Percentiles rank a stretch among this genome's conserved stretches.
These are phyloP conservation scores for Epinephelus cyanopodus DNA, from an alignment of 2,113 vertebrate species.

Conservation along the genomic window DNA sequence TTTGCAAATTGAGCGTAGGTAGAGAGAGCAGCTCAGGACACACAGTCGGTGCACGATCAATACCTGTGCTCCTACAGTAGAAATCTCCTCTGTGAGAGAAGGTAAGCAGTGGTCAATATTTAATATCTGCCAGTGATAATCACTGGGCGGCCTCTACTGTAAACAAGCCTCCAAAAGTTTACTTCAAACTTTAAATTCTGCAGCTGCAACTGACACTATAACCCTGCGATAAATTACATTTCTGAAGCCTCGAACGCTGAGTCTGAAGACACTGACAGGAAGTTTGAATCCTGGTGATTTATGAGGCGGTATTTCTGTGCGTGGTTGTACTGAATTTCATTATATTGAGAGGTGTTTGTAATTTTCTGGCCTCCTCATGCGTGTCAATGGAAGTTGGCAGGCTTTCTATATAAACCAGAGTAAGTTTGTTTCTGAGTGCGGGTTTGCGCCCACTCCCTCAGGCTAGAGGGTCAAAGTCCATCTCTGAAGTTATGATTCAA, in stretches of 20 bases:
- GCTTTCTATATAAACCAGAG: neutral
- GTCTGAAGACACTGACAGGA: neutral
- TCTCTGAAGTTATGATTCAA: constrained; percentile 22
- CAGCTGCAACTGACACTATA: neutral
- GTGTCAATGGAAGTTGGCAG: neutral
- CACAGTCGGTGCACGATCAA: neutral
- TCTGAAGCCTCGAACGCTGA: neutral
- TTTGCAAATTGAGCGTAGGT: neutral
- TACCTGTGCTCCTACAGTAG: neutral
- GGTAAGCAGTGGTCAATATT: neutral
- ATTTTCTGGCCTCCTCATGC: neutral
- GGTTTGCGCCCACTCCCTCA: neutral
- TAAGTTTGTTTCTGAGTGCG: neutral
- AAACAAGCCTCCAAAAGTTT: neutral
- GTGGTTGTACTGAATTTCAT: neutral
- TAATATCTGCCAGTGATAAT: neutral
- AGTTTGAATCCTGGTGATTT: neutral
- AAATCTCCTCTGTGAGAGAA: neutral
- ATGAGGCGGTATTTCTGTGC: neutral
- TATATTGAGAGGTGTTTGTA: neutral
- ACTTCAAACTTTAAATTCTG: neutral
- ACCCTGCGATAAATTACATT: neutral
- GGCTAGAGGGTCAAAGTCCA: constrained; percentile 26
- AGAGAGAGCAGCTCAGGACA: neutral
- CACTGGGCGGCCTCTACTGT: neutral